Evolutionary conservation across 2,797 vertebrate genomes (phyloP).

Genomic region (Coendou prehensilis): DNA sequence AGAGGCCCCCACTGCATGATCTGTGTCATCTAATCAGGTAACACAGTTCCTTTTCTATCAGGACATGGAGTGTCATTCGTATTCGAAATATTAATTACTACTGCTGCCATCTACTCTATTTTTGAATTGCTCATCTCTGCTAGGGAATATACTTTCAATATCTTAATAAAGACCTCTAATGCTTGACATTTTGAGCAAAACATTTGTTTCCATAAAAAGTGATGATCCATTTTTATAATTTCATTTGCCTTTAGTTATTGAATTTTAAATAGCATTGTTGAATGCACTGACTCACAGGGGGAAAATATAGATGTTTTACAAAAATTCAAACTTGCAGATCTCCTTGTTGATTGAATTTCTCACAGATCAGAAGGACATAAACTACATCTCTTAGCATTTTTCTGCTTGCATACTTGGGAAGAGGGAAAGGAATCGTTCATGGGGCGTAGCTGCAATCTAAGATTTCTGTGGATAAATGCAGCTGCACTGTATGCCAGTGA

Average conservation of each 20-base stretch:
- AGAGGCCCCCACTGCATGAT: neutral
- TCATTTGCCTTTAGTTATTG: slow-evolving; percentile 77
- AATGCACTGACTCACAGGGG: slow-evolving; percentile 35
- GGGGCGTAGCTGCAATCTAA: neutral
- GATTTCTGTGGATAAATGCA: neutral
- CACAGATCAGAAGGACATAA: slow-evolving; percentile 41
- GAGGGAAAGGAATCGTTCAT: slow-evolving; percentile 19
- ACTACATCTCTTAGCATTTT: slow-evolving; percentile 47
- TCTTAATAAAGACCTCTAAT: slow-evolving; percentile 63
- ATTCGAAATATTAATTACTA: slow-evolving; percentile 22
- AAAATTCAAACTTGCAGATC: slow-evolving; percentile 39
- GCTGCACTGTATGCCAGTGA: too few relatives aligned
- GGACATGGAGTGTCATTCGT: neutral
- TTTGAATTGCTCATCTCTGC: slow-evolving; percentile 56
- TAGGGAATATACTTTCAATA: slow-evolving; percentile 53
- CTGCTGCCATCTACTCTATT: neutral
- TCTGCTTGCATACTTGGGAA: neutral
- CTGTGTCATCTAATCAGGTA: neutral
- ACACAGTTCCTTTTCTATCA: neutral
- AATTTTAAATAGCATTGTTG: slow-evolving; percentile 72
- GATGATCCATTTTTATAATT: slow-evolving; percentile 71
- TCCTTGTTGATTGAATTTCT: slow-evolving; percentile 50
- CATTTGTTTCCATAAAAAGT: slow-evolving; percentile 65
- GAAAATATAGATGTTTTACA: slow-evolving; percentile 34
- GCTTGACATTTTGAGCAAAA: slow-evolving; percentile 78